These are phyloP conservation scores for Caenorhabditis sp. DNA, from an alignment of 2,888 invertebrate species.

Conservation along the genomic window DNA sequence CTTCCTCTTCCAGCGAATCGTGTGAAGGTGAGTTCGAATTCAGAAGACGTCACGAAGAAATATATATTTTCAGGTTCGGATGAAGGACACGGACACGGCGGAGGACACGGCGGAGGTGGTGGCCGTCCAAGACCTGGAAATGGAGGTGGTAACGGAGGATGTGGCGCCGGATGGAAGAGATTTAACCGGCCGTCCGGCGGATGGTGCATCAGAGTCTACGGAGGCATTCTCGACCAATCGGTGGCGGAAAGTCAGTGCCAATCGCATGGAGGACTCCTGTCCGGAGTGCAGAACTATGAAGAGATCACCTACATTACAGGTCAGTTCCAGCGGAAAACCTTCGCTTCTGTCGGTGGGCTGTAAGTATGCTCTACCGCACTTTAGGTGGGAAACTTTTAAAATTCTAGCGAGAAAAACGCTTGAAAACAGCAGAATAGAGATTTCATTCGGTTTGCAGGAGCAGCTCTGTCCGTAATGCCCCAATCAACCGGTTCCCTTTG, in stretches of 20 bases:
- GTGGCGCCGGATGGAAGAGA: constrained; percentile 9
- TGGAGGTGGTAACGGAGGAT: background rate
- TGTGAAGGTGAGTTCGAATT: background rate
- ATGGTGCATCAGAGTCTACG: constrained; percentile 30
- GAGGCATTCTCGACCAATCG: background rate
- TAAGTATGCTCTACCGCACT: too few species aligned
- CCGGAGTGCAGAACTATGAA: background rate
- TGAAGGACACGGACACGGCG: background rate
- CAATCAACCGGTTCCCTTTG: constrained; percentile 11
- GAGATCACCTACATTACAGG: constrained; percentile 12
- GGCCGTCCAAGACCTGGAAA: background rate
- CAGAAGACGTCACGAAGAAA: background rate
- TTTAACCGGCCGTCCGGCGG: constrained; percentile 22
- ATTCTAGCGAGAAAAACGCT: background rate
- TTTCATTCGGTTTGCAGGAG: background rate
- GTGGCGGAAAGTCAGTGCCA: background rate
- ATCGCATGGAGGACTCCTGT: background rate
- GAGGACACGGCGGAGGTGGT: background rate
- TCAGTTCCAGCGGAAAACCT: background rate
- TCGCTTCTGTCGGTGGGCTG: background rate
- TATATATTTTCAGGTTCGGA: too few species aligned
- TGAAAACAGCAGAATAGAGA: background rate
- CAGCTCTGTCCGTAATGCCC: background rate
- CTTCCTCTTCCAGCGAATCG: background rate
- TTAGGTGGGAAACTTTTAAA: too few species aligned